Base-by-base conservation (phyloP, 2,797 vertebrate species). In the Crocidura indochinensis region DNA sequence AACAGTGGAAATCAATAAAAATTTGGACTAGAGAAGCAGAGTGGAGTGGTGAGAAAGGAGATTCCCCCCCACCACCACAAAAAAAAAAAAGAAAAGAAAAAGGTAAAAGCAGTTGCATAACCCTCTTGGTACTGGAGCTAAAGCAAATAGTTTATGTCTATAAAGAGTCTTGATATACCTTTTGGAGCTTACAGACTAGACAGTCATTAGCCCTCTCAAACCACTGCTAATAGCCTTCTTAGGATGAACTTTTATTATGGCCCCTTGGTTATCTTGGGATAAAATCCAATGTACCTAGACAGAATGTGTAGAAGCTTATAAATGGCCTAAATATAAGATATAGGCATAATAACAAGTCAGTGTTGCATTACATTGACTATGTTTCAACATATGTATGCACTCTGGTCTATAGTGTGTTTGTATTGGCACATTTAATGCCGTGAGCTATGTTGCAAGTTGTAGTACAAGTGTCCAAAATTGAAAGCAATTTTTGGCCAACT, bases 401-500 rank as follows among this genome's bases (percentile, higher is more conserved):
- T 75, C 68, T 60, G 76, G 29, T 44, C 71, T 44, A 24, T 46
- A 56, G 4, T 27, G 24, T 29, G 14, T 29, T 44, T 85, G 12
- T 3, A 2, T 0, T 0, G 11, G 53, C n/a, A 24, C 62, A 19
- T 4, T 72, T 8, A 3, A 1, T 20, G 15, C 53, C 2, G 0
- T 2, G 19, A 69, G 67, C 60, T 56, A 27, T 29, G 44, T 14
- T 73, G 31, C 20, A 19, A 47, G 9, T 26, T 27, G 72, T 24
- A n/a, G 20, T 79, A 6, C 0, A 5, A 64, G 74, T 71, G 86
- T 75, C 44, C 69, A 89, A 84, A 73, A 60, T 2, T 44, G 26
- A 72, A 15, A 84, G 46, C 24, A 44, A 90, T 8, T 79, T 90
- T 68, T 51, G 86, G 38, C 79, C 83, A 89, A 24, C 46, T 49